Conservation (phyloP, 1,140 invertebrate species). For the Trichonephila clavata region DNA sequence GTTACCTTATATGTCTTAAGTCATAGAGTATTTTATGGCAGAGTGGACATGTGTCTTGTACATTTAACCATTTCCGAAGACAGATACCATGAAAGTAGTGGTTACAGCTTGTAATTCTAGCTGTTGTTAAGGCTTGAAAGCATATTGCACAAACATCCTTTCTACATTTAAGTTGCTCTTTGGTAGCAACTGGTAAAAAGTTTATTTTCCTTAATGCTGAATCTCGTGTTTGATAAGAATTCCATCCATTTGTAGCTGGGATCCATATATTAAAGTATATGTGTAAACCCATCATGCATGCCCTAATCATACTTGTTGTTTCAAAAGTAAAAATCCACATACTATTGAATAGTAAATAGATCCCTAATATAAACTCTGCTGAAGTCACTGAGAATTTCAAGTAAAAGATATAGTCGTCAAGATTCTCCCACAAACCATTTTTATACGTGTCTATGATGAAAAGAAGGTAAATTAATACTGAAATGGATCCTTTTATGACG, state of each 20-base stretch:
- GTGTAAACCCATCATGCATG: conserved; percentile 97
- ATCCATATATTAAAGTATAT: conserved; percentile 99
- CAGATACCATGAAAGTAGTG: conserved; percentile 98
- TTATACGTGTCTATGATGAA: conserved; percentile 93
- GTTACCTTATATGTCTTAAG: too few relatives aligned
- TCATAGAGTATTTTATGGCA: conserved; percentile 80
- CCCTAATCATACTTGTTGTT: conserved; percentile 92
- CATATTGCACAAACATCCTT: conserved; percentile 98
- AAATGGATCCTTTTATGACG: conserved; percentile 86
- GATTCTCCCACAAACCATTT: conserved; percentile 94
- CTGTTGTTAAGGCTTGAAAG: conserved; percentile 94
- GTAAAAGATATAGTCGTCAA: conserved; percentile 97
- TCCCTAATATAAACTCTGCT: conserved; percentile 96
- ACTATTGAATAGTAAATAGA: conserved; percentile 96
- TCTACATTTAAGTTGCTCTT: conserved; percentile 87
- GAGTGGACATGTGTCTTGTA: conserved; percentile 85
- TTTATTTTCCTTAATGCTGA: conserved; percentile 97
- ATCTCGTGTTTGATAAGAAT: conserved; percentile 93
- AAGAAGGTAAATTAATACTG: conserved; percentile 92
- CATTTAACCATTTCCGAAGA: conserved; percentile 96
- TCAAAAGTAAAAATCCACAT: conserved; percentile 95
- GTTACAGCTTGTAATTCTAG: conserved; percentile 94
- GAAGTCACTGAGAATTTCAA: conserved; percentile 90
- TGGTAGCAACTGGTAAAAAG: conserved; percentile 90
- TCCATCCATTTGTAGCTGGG: conserved; percentile 94